These are phyloP conservation scores for Marisa cornuarietis DNA, from an alignment of 1,140 invertebrate species.

Conservation along the genomic window DNA sequence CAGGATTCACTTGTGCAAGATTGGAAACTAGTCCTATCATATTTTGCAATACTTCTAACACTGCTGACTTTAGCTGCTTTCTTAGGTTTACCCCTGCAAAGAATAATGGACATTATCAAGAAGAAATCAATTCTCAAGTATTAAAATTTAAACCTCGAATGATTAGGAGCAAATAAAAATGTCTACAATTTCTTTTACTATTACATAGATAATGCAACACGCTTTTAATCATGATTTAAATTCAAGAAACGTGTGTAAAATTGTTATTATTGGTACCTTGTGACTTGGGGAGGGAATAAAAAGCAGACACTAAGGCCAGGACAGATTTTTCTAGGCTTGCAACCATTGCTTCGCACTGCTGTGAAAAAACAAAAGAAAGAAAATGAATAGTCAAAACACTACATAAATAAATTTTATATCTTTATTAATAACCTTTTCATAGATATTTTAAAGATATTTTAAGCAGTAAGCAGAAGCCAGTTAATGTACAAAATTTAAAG, in stretches of 20 bases:
- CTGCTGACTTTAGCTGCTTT: slow-evolving; percentile 6
- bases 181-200: no score
- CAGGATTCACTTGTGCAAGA: slow-evolving; percentile 5
- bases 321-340: slow-evolving; percentile 34
- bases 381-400: background rate
- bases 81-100: slow-evolving; percentile 7
- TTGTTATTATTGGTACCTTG: slow-evolving; percentile 29
- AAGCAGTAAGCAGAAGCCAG: no score
- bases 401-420: no score
- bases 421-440: no score
- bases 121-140: no score
- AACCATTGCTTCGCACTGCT: slow-evolving; percentile 32
- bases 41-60: slow-evolving; percentile 4
- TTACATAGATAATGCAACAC: no score
- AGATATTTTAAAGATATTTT: no score
- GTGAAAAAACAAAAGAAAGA: slow-evolving; percentile 4
- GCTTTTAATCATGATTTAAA: no score
- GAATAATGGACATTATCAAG: background rate
- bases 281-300: slow-evolving; percentile 47
- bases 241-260: no score
- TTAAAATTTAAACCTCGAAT: no score
- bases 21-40: background rate
- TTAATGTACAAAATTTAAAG: no score
- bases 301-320: slow-evolving; percentile 40
- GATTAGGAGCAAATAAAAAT: no score